Base-by-base conservation (phyloP, 2,797 vertebrate genomes). In the Thamnophis elegans region DNA sequence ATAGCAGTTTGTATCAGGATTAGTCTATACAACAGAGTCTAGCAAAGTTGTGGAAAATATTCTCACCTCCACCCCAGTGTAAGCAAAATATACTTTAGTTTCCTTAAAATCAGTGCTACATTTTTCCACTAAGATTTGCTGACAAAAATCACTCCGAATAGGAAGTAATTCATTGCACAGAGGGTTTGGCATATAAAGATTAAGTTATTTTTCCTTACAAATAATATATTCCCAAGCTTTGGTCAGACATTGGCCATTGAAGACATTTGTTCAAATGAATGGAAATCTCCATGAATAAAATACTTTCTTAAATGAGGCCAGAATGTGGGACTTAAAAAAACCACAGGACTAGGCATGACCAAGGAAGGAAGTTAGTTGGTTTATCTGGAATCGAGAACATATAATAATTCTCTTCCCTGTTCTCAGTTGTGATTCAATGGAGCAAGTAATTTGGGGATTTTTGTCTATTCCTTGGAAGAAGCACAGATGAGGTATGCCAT, bases 371-470 rank as follows among this genome's bases (percentile, higher is more conserved):
- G 95, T 92, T 55, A 53, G 78, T n/a, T 91, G 96, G 96, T 96
- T 96, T 95, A 95, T 96, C 96, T 94, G 91, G 96, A 97, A 95
- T 92, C 82, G 92, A 96, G 96, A 94, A 95, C 94, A 59, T 94
- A 94, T 94, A 95, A 96, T 96, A 97, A 96, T 96, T 96, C 96
- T 93, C 95, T 97, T 96, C 94, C 94, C 95, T 93, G 91, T 96
- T 95, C 96, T 91, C 1, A 2, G 0, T 0, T 86, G 93, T 87
- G 95, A 36, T 94, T 62, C 87, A 59, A 91, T 65, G 9, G 58
- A 95, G 92, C 62, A 89, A 94, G 68, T 82, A 82, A 82, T 25
- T 86, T 90, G 90, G 65, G 16, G 90, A 54, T 60, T 90, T 89
- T 91, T 92, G 93, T 88, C 89, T 86, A 36, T 65, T 47, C 26